phyloP scores from a whole-genome alignment of 2,888 invertebrate species.

The Ichneumoninae sp. region DNA sequence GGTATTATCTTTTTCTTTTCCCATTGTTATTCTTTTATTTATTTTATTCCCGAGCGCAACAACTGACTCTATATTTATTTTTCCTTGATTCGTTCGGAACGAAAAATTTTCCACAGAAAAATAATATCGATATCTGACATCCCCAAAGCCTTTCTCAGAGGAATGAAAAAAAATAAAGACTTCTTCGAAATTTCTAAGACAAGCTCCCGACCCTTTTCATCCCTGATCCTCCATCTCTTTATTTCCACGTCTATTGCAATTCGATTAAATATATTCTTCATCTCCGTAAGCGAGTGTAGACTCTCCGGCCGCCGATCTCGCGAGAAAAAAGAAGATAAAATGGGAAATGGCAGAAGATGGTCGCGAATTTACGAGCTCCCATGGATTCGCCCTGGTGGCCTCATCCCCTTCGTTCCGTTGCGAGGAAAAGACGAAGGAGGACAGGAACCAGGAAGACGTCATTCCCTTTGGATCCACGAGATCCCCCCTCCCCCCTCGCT shows the following conservation, averaged over 20 bases:
- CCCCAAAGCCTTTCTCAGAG: no score
- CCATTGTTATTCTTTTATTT: neutral
- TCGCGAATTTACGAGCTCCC: constrained; percentile 62
- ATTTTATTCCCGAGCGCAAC: neutral
- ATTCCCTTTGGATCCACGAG: constrained; percentile 56
- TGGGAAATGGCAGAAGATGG: constrained; percentile 35
- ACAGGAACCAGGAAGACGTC: constrained; percentile 46
- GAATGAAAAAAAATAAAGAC: no score
- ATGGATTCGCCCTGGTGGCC: constrained; percentile 53
- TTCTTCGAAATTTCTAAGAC: neutral
- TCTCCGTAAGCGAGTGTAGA: constrained; percentile 15
- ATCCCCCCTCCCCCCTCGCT: constrained; percentile 14
- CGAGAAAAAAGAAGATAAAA: constrained; percentile 15
- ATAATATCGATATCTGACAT: no score
- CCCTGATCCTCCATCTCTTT: neutral
- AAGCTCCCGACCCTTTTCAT: neutral
- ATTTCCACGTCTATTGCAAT: neutral
- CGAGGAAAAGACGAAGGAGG: constrained; percentile 32
- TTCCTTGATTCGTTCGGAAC: neutral
- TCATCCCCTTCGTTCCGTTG: constrained; percentile 38
- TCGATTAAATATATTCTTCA: constrained; percentile 15
- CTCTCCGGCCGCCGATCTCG: neutral
- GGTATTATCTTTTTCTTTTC: constrained; percentile 12
- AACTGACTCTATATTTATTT: neutral
- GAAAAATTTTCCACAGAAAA: no score